A percentile compares a stretch with the other conserved stretches of the same genome.
phyloP scores from a whole-genome alignment of 2,888 invertebrate species.

The Ctenicera cuprea region DNA sequence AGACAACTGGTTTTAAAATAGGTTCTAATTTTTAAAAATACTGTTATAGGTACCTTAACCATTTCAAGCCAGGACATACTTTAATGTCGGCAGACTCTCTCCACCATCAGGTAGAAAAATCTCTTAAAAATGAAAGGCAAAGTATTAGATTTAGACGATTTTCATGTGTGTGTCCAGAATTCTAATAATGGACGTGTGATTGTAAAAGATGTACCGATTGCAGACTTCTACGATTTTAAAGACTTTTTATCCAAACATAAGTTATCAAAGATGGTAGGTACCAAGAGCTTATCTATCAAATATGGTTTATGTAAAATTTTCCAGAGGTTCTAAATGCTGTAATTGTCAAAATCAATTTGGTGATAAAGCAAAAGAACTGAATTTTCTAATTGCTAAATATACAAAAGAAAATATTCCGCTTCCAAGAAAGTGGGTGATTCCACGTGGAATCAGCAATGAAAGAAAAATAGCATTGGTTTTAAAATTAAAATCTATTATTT shows the following conservation, averaged over 20 bases:
- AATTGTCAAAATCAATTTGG: neutral
- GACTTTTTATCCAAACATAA: neutral
- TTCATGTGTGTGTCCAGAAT: neutral
- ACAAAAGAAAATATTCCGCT: neutral
- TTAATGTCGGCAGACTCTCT: slow-evolving; percentile 2
- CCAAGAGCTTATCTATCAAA: neutral
- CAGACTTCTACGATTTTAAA: neutral
- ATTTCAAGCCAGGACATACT: neutral
- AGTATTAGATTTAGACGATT: neutral
- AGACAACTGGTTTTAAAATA: too few species aligned
- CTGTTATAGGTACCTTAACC: too few species aligned
- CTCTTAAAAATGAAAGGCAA: neutral
- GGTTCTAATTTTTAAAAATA: too few species aligned
- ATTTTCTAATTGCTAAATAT: neutral
- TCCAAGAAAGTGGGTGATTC: neutral
- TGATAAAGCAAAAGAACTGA: neutral
- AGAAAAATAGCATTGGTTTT: neutral
- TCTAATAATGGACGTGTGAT: neutral
- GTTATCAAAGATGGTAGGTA: neutral
- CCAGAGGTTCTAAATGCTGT: neutral
- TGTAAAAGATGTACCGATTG: neutral
- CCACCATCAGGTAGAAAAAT: neutral
- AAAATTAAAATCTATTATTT: neutral
- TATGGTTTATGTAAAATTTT: neutral
- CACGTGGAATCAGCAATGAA: neutral